These are phyloP conservation scores for Parnassius orleans DNA, from an alignment of 2,888 invertebrate species.

Conservation along the genomic window DNA sequence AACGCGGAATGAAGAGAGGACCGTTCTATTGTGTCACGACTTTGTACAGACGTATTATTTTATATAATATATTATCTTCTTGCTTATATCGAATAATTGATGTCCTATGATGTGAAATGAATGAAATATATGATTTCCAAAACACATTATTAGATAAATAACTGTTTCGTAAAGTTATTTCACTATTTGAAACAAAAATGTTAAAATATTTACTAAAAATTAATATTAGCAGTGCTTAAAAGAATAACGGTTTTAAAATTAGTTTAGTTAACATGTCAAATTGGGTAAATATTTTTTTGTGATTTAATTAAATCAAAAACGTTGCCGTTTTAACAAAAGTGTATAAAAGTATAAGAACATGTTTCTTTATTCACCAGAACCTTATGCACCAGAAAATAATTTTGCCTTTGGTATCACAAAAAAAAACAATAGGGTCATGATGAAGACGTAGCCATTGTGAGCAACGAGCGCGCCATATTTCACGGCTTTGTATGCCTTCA, in stretches of 20 bases:
- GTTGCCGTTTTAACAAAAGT: slow-evolving; percentile 51
- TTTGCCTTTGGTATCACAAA: slow-evolving; percentile 67
- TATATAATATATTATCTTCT: slow-evolving; percentile 31
- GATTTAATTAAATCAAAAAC: too few relatives aligned
- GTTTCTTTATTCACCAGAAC: slow-evolving; percentile 73
- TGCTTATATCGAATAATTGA: slow-evolving; percentile 9
- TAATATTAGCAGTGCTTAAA: too few relatives aligned
- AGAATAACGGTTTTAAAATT: too few relatives aligned
- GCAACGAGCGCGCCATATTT: slow-evolving; percentile 76
- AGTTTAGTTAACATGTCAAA: too few relatives aligned
- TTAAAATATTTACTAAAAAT: too few relatives aligned
- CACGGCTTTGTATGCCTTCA: slow-evolving; percentile 76
- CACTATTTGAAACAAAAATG: too few relatives aligned
- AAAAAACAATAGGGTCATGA: slow-evolving; percentile 78
- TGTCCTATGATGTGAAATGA: slow-evolving; percentile 25
- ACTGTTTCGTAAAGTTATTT: background rate
- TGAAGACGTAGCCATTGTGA: slow-evolving; percentile 81
- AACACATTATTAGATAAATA: background rate
- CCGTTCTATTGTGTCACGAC: slow-evolving; percentile 60
- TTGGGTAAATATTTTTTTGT: too few relatives aligned
- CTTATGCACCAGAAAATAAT: slow-evolving; percentile 76
- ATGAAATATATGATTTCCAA: background rate
- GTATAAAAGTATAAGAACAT: slow-evolving; percentile 59
- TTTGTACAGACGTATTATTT: slow-evolving; percentile 38
- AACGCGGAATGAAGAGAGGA: slow-evolving; percentile 67